Base-by-base conservation (phyloP, 1,140 invertebrate genomes). In the Oppia nitens region DNA sequence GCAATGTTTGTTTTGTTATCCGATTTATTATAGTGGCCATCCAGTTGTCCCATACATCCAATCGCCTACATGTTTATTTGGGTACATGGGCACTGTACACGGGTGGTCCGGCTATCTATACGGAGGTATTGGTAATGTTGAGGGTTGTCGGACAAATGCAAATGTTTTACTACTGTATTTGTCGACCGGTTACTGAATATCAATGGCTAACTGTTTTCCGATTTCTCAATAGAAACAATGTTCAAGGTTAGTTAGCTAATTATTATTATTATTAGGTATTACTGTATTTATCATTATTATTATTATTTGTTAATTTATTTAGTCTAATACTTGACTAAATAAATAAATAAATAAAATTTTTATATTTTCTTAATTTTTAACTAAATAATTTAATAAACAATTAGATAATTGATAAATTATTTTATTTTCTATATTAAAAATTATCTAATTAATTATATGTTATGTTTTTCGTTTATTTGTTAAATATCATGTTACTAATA, bases 171-270 rank as follows among this genome's bases (percentile, higher is more conserved):
- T 54, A 21, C 32, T 54, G 53, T 25, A 54, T 54, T 6, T 21
- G 25, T 54, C 53, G n/a, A 47, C 53, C 53, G 32, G 17, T 9
- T 9, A 20, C 47, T 6, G 25, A 54, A 25, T 54, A 48, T 54
- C 14, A 4, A 27, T 54, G 53, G 53, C n/a, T 54, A 6, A n/a
- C 4, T 9, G 6, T 54, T 9, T 54, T 54, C 23, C 6, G 47
- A 17, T 54, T 54, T 54, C 53, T 54, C 53, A 54, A 54, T 28
- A 9, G 28, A 54, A 28, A 9, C 23, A 54, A 54, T 6, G 28
- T 54, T 54, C 6, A 20, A 54, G 25, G 53, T 54, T 48, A 9
- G 47, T 27, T 54, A 28, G 11, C 25, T 12, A 12, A 12, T 52
- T 52, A 21, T 21, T 52, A 52, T 52, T 12, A 21, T 52, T 21